Base-by-base conservation (phyloP, 2,797 vertebrate genomes). In the Aldrovandia affinis region DNA sequence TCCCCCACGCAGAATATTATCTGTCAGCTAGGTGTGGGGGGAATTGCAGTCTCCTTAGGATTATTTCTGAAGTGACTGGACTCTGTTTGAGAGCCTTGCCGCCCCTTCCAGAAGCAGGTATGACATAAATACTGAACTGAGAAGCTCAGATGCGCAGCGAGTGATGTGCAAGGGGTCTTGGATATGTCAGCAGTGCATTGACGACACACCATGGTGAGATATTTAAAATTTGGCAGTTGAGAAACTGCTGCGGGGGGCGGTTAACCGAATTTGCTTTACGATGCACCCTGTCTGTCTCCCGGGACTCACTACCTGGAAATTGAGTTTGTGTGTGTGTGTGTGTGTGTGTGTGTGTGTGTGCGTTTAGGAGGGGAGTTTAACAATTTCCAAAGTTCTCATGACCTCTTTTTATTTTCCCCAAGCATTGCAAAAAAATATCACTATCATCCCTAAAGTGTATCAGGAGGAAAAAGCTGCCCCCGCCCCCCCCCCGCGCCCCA, bases 121-220 rank as follows among this genome's bases (percentile, higher is more conserved):
- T 84, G 87, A 85, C 85, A 86, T 70, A 85, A 86, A 86, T 82
- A 85, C 79, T 81, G 87, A 86, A 75, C 79, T 33, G 36, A 89
- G 90, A 83, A 78, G 86, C 90, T 89, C 86, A 2, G 18, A 89
- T 90, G 86, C 89, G 87, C 86, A 87, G 88, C 87, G 88, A 85
- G 86, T n/a, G 88, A 91, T 93, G 89, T 90, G 87, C 90, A 22
- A 88, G 86, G 86, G 90, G 88, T 91, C 93, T 95, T 94, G 94
- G 92, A 95, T 93, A 93, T 94, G 93, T 94, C 93, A 93, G 93
- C 91, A 89, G 88, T 83, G 90, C 80, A 85, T 91, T 88, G 87
- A 91, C 85, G 83, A 86, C 86, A 87, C 89, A 92, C 91, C 89
- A 91, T 90, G 87, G 90, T 88, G 89, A 88, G 90, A 91, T 91